A percentile compares a stretch with the other conserved stretches of the same genome.
Conservation (phyloP, 2,888 invertebrate species). For the Drosophila rubida region DNA sequence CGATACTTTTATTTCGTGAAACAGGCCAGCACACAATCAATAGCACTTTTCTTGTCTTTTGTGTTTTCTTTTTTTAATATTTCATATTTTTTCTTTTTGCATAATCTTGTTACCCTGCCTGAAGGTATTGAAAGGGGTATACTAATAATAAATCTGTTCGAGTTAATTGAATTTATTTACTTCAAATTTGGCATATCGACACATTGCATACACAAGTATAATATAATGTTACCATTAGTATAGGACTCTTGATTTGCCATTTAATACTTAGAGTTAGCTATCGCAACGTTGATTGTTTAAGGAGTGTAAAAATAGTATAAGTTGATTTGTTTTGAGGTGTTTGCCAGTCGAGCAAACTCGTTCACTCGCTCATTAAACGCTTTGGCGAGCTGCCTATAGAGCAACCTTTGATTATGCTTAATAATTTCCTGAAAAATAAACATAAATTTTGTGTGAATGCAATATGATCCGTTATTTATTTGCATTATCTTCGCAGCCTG, state of each 20-base stretch:
- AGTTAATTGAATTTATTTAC: neutral
- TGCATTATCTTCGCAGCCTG: conserved; percentile 53
- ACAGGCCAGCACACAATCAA: conserved; percentile 41
- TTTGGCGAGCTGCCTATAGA: conserved; percentile 45
- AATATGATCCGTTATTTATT: conserved; percentile 77
- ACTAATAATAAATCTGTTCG: no score
- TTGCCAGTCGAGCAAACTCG: neutral
- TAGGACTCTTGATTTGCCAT: no score
- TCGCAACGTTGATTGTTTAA: no score
- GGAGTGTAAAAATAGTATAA: no score
- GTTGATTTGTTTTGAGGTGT: no score
- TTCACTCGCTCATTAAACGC: neutral
- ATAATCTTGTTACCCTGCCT: conserved; percentile 59
- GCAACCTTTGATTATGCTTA: conserved; percentile 52
- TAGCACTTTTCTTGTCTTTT: conserved; percentile 40
- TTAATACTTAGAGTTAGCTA: no score
- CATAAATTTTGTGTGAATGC: conserved; percentile 76
- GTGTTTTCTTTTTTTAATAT: conserved; percentile 21
- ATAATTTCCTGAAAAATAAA: conserved; percentile 68
- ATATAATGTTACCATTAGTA: no score
- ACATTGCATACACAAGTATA: no score
- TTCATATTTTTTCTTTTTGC: conserved; percentile 36
- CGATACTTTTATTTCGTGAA: conserved; percentile 79
- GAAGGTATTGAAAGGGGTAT: neutral
- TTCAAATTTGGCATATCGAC: no score